Conservation (phyloP, 1,140 invertebrate species). For the Zaprionus ghesquierei region DNA sequence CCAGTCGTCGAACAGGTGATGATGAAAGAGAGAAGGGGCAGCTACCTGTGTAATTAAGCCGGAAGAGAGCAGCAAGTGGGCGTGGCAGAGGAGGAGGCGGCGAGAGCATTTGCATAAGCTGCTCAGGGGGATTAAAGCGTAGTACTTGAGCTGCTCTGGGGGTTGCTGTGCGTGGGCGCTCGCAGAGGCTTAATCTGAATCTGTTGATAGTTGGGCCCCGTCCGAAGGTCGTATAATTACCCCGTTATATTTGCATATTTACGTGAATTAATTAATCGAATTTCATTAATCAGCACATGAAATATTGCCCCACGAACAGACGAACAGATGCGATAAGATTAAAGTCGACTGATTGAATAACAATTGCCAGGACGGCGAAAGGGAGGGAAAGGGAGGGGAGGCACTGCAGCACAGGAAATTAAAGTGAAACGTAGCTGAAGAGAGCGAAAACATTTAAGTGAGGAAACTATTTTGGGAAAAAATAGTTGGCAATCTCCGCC, state of each 20-base stretch:
- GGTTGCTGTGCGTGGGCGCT: too few relatives aligned
- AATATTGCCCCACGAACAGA: background rate
- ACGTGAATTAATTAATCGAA: constrained; percentile 45
- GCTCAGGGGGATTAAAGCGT: constrained; percentile 13
- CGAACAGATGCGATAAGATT: constrained; percentile 17
- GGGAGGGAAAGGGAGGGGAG: background rate
- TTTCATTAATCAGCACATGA: constrained; percentile 29
- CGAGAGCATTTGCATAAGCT: constrained; percentile 47
- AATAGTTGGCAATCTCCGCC: background rate
- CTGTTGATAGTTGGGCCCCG: background rate
- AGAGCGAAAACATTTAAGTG: background rate
- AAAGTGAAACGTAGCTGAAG: background rate
- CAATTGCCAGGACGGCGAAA: background rate
- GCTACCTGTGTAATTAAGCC: constrained; percentile 7
- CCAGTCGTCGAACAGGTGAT: background rate
- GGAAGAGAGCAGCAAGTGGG: background rate
- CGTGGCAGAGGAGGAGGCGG: background rate
- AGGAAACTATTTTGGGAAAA: background rate
- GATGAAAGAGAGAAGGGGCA: too few relatives aligned
- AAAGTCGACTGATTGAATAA: constrained; percentile 25
- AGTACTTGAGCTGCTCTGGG: background rate
- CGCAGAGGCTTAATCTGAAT: background rate
- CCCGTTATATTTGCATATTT: constrained; percentile 36
- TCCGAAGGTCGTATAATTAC: background rate
- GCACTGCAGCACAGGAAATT: background rate